Conservation (phyloP, 2,113 vertebrate species). For the Synchiropus splendidus region DNA sequence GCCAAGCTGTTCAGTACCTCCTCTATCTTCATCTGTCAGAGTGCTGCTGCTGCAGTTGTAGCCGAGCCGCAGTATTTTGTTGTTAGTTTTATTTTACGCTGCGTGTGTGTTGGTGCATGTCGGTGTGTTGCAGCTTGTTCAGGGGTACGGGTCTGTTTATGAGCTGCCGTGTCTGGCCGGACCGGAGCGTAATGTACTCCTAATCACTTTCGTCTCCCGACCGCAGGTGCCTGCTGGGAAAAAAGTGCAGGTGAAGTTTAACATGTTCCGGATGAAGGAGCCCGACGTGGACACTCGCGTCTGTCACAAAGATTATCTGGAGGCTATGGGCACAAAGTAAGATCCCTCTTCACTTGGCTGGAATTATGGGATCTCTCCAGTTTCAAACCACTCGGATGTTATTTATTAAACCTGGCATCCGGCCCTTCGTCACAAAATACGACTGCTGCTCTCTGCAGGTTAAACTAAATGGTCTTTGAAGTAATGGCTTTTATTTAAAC, state of each 20-base stretch:
- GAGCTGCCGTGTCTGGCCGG: constrained; percentile 1
- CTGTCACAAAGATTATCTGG: constrained; percentile 70
- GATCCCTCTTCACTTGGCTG: constrained; percentile 6
- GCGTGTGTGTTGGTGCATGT: constrained; percentile 6
- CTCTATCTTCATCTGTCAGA: constrained; percentile 63
- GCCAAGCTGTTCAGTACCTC: constrained; percentile 62
- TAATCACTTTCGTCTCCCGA: constrained; percentile 19
- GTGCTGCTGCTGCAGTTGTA: constrained; percentile 43
- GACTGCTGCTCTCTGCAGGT: not conserved
- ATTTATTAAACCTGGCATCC: not conserved
- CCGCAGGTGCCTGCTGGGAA: constrained; percentile 48
- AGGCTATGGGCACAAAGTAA: constrained; percentile 57
- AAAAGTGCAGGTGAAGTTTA: constrained; percentile 59
- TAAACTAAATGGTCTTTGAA: no score
- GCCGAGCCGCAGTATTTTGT: constrained; percentile 36
- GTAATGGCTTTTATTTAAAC: no score
- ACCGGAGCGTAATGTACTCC: constrained; percentile 6
- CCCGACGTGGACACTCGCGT: constrained; percentile 44
- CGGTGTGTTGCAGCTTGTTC: no score
- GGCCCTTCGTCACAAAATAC: not conserved
- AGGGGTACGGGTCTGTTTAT: constrained; percentile 10
- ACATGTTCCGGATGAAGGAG: constrained; percentile 69
- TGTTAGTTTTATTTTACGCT: no score
- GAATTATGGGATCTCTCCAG: not conserved
- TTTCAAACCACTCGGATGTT: no score